These are phyloP conservation scores for Agriotes lineatus DNA, from an alignment of 2,888 invertebrate species.

Conservation along the genomic window DNA sequence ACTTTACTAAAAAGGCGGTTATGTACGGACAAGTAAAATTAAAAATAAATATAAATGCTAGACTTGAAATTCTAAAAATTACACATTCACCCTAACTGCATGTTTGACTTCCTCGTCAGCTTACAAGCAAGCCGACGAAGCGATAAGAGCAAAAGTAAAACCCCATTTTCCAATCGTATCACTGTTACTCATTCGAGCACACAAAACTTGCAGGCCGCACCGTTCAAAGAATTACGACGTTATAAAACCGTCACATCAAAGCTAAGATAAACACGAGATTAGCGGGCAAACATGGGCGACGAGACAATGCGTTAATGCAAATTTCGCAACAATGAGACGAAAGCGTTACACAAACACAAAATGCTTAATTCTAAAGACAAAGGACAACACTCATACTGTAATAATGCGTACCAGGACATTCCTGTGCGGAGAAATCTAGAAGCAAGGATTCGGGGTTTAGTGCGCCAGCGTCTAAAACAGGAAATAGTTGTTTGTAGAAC, in stretches of 20 bases:
- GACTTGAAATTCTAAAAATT: too few species aligned
- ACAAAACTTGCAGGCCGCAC: constrained; percentile 8
- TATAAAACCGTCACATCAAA: constrained; percentile 41
- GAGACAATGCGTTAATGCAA: constrained; percentile 38
- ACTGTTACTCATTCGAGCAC: background rate
- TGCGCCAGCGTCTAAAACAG: constrained; percentile 54
- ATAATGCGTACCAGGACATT: constrained; percentile 66
- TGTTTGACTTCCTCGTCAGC: too few species aligned
- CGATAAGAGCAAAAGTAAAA: too few species aligned
- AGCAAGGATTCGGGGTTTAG: constrained; percentile 64
- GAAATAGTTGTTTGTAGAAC: constrained; percentile 34
- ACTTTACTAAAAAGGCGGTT: too few species aligned
- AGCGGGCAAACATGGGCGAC: constrained; percentile 32
- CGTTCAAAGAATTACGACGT: constrained; percentile 16
- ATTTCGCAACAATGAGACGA: constrained; percentile 32
- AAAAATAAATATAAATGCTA: too few species aligned
- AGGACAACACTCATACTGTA: constrained; percentile 18
- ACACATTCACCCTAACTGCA: too few species aligned
- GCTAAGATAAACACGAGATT: constrained; percentile 35
- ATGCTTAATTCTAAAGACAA: constrained; percentile 8
- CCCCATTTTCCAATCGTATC: too few species aligned
- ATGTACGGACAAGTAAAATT: too few species aligned
- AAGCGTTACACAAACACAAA: constrained; percentile 6
- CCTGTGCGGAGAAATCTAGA: constrained; percentile 68
- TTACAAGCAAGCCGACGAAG: too few species aligned